Conservation (phyloP, 2,113 vertebrate species). For the Canis aureus region DNA sequence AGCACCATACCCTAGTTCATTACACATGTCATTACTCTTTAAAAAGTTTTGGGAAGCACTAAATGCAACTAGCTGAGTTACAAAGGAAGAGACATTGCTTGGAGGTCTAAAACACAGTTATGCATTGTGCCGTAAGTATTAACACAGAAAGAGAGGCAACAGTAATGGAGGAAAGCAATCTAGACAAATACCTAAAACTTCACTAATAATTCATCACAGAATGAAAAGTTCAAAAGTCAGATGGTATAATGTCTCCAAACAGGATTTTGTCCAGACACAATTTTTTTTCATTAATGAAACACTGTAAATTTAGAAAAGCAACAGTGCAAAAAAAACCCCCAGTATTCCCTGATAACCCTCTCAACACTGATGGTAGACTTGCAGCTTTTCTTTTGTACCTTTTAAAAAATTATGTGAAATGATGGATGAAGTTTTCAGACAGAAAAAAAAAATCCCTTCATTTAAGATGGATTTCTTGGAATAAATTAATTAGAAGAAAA, state of each 20-base stretch:
- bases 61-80: not conserved
- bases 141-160: not conserved
- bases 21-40: not conserved
- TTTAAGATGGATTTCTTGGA: constrained; percentile 5
- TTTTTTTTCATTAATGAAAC: not conserved
- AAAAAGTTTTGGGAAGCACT: not conserved
- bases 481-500: not conserved
- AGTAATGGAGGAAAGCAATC: not conserved
- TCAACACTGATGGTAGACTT: not conserved
- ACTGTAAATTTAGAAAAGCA: not conserved
- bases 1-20: not conserved
- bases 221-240: not conserved
- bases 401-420: not conserved
- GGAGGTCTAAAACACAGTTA: not conserved
- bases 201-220: not conserved
- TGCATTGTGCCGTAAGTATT: not conserved
- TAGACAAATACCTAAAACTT: not conserved
- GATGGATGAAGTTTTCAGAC: not conserved
- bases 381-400: not conserved
- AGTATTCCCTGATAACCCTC: not conserved
- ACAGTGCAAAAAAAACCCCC: not conserved
- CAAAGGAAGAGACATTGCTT: not conserved
- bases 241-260: not conserved
- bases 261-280: not conserved
- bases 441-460: constrained; percentile 1